These are phyloP conservation scores for Montifringilla adamsi DNA, from an alignment of 2,113 vertebrate genomes.

Conservation along the genomic window DNA sequence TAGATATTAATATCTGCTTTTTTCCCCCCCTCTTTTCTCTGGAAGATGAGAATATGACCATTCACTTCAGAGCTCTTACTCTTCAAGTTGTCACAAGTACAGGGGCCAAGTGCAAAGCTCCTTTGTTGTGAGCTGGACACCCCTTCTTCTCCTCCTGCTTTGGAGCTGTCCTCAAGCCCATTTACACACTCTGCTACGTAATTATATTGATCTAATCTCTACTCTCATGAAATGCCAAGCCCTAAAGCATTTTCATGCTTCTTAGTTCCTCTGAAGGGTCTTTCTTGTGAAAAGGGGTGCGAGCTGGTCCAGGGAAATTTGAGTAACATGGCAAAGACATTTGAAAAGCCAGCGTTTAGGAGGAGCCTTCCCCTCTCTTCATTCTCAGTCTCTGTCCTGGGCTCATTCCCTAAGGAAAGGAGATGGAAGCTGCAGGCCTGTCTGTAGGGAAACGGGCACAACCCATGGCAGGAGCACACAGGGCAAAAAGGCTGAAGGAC, in stretches of 20 bases:
- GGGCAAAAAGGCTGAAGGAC: neutral
- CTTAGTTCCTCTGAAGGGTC: neutral
- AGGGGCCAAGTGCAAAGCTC: neutral
- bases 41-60: neutral
- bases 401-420: too few species aligned
- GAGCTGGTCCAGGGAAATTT: neutral
- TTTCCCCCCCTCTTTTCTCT: neutral
- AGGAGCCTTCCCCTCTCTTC: neutral
- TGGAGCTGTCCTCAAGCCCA: neutral
- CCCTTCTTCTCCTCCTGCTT: neutral
- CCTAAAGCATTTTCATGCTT: neutral
- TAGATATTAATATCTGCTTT: neutral
- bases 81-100: neutral
- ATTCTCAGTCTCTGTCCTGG: too few species aligned
- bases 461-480: neutral
- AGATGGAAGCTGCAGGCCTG: neutral
- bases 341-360: neutral
- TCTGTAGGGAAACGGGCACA: neutral
- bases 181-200: neutral
- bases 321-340: neutral
- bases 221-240: neutral
- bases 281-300: neutral
- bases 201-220: neutral
- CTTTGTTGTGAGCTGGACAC: neutral
- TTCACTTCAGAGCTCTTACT: neutral